Conservation (phyloP, 2,888 invertebrate species). For the Tetanocera ferruginea region DNA sequence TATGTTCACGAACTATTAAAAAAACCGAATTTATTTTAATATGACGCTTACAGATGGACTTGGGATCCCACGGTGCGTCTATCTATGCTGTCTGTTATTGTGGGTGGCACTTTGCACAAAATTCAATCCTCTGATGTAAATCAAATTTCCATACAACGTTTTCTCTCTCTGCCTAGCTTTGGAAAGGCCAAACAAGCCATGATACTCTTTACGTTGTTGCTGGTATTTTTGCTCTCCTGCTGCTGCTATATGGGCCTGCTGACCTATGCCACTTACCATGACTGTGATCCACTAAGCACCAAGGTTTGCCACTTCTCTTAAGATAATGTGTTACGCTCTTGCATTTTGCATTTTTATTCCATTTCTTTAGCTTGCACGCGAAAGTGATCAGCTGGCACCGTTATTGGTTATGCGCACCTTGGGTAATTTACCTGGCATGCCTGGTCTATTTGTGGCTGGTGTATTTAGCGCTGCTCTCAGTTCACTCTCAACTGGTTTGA, state of each 20-base stretch:
- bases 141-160: conserved; percentile 89
- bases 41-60: conserved; percentile 75
- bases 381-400: conserved; percentile 85
- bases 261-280: conserved; percentile 80
- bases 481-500: conserved; percentile 84
- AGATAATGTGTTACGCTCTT: conserved; percentile 19
- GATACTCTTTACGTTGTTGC: conserved; percentile 76
- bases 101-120: conserved; percentile 85
- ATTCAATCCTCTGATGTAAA: conserved; percentile 83
- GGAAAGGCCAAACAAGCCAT: conserved; percentile 78
- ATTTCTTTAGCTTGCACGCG: conserved; percentile 75
- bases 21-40: too few species aligned
- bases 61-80: conserved; percentile 83
- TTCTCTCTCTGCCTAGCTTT: conserved; percentile 80
- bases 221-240: conserved; percentile 74
- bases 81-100: conserved; percentile 80
- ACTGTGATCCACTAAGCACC: conserved; percentile 84
- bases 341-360: neutral
- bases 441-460: conserved; percentile 90
- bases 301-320: conserved; percentile 72
- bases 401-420: conserved; percentile 89
- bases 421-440: conserved; percentile 82
- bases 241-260: conserved; percentile 81
- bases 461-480: conserved; percentile 92
- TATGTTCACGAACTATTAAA: conserved; percentile 63